Percentiles rank a stretch among this genome's conserved stretches.
Conservation (phyloP, 2,888 invertebrate species). For the Agrilus mali region DNA sequence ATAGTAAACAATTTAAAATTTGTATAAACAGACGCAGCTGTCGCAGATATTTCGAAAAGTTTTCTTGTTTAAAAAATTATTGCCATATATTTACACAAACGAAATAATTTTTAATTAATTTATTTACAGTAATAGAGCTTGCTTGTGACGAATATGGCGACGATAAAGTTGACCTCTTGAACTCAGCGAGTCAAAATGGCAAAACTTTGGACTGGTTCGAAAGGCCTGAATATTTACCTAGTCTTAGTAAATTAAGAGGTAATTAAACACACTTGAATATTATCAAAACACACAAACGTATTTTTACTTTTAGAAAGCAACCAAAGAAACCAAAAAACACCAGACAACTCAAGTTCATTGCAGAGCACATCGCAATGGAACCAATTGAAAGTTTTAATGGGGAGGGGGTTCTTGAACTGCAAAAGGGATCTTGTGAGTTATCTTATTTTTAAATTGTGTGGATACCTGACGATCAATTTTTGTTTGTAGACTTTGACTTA, state of each 20-base stretch:
- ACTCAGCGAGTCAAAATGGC: constrained; percentile 58
- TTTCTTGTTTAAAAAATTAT: no score
- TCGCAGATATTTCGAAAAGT: no score
- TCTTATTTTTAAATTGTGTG: neutral
- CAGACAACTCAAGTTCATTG: constrained; percentile 28
- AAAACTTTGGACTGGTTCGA: constrained; percentile 55
- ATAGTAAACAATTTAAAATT: no score
- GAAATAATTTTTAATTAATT: no score
- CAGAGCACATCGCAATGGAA: constrained; percentile 61
- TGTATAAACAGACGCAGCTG: no score
- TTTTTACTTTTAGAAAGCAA: neutral
- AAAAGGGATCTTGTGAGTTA: constrained; percentile 56
- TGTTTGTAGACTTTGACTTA: constrained; percentile 61
- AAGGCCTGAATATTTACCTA: constrained; percentile 40
- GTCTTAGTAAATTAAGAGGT: constrained; percentile 44
- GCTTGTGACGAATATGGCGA: constrained; percentile 85
- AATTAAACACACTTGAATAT: constrained; percentile 2
- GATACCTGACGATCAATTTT: no score
- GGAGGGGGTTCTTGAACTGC: constrained; percentile 59
- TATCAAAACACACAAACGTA: no score
- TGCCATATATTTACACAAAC: no score
- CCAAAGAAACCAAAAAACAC: constrained; percentile 31
- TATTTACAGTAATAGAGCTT: constrained; percentile 70
- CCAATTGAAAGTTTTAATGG: constrained; percentile 58
- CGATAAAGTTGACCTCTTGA: constrained; percentile 57